Percentiles rank a stretch among this genome's conserved stretches.
phyloP scores from a whole-genome alignment of 2,888 invertebrate species.

The Phaedon cochleariae region DNA sequence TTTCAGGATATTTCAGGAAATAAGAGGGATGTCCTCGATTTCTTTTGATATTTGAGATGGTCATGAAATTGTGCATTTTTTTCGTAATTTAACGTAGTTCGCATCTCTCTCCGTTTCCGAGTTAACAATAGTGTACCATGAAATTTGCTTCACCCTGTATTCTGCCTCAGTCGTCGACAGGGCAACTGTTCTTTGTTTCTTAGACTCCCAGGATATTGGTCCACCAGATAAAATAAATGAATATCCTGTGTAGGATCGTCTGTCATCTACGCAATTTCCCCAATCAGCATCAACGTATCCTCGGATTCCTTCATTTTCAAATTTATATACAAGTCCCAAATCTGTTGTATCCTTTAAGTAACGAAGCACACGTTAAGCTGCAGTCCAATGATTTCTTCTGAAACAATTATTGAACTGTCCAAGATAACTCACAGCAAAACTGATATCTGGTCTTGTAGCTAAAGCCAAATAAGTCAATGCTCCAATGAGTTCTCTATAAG shows the following conservation, averaged over 20 bases:
- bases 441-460: slow-evolving; percentile 40
- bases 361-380: slow-evolving; percentile 49
- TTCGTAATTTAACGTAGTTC: no score
- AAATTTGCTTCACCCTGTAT: no score
- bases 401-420: slow-evolving; percentile 41
- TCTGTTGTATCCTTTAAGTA: slow-evolving; percentile 43
- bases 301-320: not conserved
- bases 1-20: no score
- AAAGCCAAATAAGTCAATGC: slow-evolving; percentile 37
- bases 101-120: no score
- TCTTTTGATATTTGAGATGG: no score
- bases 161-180: no score
- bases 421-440: slow-evolving; percentile 38
- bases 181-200: slow-evolving; percentile 32
- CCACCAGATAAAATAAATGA: slow-evolving; percentile 29
- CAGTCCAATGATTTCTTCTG: slow-evolving; percentile 38
- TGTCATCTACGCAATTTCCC: slow-evolving; percentile 28
- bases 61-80: no score
- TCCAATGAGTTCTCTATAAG: slow-evolving; percentile 15
- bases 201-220: slow-evolving; percentile 36
- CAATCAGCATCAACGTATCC: not conserved
- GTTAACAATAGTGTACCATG: no score
- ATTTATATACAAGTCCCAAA: slow-evolving; percentile 40
- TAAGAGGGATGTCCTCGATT: no score
- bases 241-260: slow-evolving; percentile 42